Conservation (phyloP, 2,888 invertebrate genomes). For the Amphipyra berbera region DNA sequence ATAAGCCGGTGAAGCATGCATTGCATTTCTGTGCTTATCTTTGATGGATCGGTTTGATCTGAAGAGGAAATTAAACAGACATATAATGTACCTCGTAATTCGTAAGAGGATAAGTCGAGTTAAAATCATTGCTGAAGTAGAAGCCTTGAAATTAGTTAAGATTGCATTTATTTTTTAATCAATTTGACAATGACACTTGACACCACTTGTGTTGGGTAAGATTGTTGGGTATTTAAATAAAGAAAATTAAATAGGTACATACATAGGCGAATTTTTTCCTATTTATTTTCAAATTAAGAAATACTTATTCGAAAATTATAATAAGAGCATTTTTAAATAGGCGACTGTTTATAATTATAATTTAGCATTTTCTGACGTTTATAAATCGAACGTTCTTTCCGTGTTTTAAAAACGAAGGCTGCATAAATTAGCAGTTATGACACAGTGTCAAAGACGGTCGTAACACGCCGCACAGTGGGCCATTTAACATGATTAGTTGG, state of each 20-base stretch:
- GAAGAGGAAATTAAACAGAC: slow-evolving; percentile 36
- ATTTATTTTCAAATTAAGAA: too few relatives aligned
- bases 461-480: slow-evolving; percentile 29
- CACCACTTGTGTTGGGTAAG: too few relatives aligned
- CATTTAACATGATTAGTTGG: slow-evolving; percentile 16
- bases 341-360: too few relatives aligned
- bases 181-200: too few relatives aligned
- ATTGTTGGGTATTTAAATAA: too few relatives aligned
- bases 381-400: slow-evolving; percentile 3
- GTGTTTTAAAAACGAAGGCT: slow-evolving; percentile 23
- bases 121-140: background rate
- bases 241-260: too few relatives aligned
- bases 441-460: slow-evolving; percentile 28
- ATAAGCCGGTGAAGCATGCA: slow-evolving; percentile 25
- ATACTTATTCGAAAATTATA: too few relatives aligned
- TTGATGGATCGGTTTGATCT: slow-evolving; percentile 30
- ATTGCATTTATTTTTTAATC: too few relatives aligned
- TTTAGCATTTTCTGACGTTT: background rate
- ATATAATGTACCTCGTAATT: slow-evolving; percentile 2
- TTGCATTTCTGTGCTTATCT: slow-evolving; percentile 26
- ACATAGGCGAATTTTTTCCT: too few relatives aligned
- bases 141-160: too few relatives aligned
- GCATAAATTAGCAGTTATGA: slow-evolving; percentile 40
- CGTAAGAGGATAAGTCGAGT: background rate
- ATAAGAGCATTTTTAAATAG: too few relatives aligned